These are phyloP conservation scores for Tetraodon nigroviridis DNA, from an alignment of 2,113 vertebrate genomes.

Conservation along the genomic window DNA sequence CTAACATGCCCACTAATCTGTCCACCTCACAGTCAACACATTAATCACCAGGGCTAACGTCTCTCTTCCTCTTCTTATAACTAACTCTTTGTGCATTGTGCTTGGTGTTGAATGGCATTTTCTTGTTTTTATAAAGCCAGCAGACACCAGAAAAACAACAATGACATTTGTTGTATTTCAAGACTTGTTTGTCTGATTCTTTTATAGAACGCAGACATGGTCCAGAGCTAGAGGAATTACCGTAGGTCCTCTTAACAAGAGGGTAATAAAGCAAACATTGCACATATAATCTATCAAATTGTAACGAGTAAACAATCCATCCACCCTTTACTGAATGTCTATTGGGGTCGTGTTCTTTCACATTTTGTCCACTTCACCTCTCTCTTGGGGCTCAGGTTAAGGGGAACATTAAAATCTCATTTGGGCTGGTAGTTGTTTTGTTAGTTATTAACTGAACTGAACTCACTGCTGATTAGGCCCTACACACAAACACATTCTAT, in stretches of 20 bases:
- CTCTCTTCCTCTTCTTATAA: slow-evolving; percentile 6
- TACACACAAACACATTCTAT: slow-evolving; percentile 40
- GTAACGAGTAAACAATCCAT: no score
- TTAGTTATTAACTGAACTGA: slow-evolving; percentile 59
- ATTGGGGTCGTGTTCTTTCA: neutral
- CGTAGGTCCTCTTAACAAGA: no score
- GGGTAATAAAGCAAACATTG: no score
- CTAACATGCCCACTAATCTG: slow-evolving; percentile 38
- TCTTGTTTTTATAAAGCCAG: no score
- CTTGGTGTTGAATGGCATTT: no score
- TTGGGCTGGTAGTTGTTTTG: slow-evolving; percentile 55
- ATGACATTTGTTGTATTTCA: no score
- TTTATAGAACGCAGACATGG: no score
- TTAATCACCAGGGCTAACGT: slow-evolving; percentile 24
- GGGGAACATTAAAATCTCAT: slow-evolving; percentile 69
- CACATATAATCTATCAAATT: no score
- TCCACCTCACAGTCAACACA: slow-evolving; percentile 35
- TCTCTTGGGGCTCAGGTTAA: slow-evolving; percentile 52
- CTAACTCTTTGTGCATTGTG: slow-evolving; percentile 13
- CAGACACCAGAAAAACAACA: no score
- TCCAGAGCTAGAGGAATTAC: no score
- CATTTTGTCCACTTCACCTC: neutral
- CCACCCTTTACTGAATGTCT: no score
- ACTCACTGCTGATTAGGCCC: slow-evolving; percentile 44
- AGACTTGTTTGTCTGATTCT: no score